Base-by-base conservation (phyloP, 2,797 vertebrate genomes). In the Lepilemur ruficaudatus region DNA sequence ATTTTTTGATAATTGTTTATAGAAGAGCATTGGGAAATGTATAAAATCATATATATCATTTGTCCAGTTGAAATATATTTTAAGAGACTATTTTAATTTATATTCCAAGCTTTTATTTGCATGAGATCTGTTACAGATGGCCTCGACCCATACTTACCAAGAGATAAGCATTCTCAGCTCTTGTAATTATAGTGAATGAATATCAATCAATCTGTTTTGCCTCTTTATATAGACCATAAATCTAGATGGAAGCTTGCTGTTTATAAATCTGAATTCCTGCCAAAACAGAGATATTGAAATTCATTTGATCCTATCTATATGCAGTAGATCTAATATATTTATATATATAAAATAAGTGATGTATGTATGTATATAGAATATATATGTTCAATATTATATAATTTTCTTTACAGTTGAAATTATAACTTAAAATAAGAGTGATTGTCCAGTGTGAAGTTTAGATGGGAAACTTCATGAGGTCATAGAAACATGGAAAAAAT, bases 231-330 rank as follows among this genome's bases (percentile, higher is more conserved):
- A 96, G 95, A 96, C 59, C 94, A 72, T 97, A 94, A 98, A 98
- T 98, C 82, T 75, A 98, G 93, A 92, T 59, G 2, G 7, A 97
- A 96, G 82, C 76, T 94, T 97, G 90, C 91, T 97, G 86, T 92
- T 98, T 98, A 88, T 97, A 93, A 94, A 97, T 97, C 80, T 98
- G 93, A 98, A 95, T 97, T 97, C 48, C 93, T 97, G 57, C 73
- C 95, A 94, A 98, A 80, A 3, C 35, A 85, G 91, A 97, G 89
- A 94, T 97, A 72, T 91, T 98, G 93, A 94, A 97, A 97, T 97
- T 97, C 90, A 97, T 92, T 98, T 96, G 82, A 72, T 93, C 80
- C 81, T 95, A 78, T 97, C 78, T 94, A 3, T 79, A 89, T 93
- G 76, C 52, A 97, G 81, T 93, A 90, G 38, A 88, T 97, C 95